phyloP scores from a whole-genome alignment of 2,113 vertebrate species.

The Channa maculata region DNA sequence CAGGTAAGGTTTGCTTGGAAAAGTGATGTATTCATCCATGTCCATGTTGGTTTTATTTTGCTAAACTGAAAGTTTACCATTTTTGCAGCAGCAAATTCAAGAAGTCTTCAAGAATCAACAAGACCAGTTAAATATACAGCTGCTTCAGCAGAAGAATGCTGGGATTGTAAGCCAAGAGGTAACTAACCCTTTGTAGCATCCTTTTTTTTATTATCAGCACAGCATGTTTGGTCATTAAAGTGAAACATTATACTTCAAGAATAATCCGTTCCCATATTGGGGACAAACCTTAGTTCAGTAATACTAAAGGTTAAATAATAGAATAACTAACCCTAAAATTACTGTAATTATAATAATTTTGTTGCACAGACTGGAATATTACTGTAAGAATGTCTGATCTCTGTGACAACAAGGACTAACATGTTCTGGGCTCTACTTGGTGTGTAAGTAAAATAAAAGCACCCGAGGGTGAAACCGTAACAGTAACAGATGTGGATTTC shows the following conservation, averaged over 20 bases:
- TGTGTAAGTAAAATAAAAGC: background rate
- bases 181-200: slow-evolving; percentile 1
- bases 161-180: slow-evolving; percentile 83
- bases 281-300: background rate
- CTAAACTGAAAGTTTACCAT: background rate
- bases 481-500: background rate
- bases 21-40: background rate
- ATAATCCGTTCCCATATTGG: background rate
- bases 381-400: background rate
- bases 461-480: background rate
- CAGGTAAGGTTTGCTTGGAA: slow-evolving; percentile 68
- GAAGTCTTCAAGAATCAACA: slow-evolving; percentile 86
- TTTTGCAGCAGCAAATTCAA: slow-evolving; percentile 82
- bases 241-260: too few relatives aligned
- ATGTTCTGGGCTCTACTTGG: background rate
- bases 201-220: slow-evolving; percentile 2
- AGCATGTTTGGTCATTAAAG: too few relatives aligned
- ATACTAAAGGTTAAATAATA: background rate
- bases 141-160: slow-evolving; percentile 82
- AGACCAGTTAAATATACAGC: slow-evolving; percentile 83
- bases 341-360: background rate
- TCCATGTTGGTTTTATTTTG: background rate
- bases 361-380: background rate
- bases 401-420: background rate
- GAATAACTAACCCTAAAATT: background rate